Evolutionary conservation across 2,888 invertebrate genomes (phyloP).

Genomic region (Deroplatys truncata): DNA sequence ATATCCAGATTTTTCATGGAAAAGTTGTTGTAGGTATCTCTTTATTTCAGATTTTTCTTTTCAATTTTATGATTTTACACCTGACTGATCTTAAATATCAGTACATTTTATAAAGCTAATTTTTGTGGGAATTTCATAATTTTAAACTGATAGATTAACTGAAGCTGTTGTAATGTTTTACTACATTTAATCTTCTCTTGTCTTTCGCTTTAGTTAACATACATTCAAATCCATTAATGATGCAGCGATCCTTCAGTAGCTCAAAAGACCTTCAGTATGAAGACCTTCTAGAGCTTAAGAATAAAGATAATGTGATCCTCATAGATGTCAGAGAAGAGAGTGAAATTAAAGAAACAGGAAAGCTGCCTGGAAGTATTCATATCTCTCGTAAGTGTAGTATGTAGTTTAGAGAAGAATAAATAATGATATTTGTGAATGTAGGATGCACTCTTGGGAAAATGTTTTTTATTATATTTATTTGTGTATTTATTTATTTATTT

Average conservation of each 20-base stretch:
- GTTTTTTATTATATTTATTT: too few species aligned
- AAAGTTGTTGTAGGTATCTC: not conserved
- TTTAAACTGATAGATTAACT: not conserved
- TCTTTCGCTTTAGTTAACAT: not conserved
- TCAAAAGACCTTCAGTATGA: constrained; percentile 40
- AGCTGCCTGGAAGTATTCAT: constrained; percentile 69
- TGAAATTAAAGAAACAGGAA: constrained; percentile 65
- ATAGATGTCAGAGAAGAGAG: constrained; percentile 74
- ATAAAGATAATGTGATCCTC: constrained; percentile 51
- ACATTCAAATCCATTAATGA: not conserved
- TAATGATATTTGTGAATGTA: too few species aligned
- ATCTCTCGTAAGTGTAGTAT: constrained; percentile 61
- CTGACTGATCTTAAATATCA: not conserved
- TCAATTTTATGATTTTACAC: not conserved
- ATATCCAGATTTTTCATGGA: not conserved
- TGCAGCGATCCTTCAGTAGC: not conserved
- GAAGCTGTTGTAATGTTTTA: too few species aligned
- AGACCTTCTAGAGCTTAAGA: constrained; percentile 48
- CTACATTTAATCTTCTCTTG: not conserved
- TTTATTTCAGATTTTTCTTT: not conserved
- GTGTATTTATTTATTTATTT: too few species aligned
- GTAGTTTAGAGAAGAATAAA: too few species aligned
- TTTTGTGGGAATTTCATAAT: not conserved
- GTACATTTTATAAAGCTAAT: not conserved
- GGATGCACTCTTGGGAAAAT: too few species aligned